These are phyloP conservation scores for Alloscopus bannaensis DNA, from an alignment of 2,888 invertebrate genomes.

Conservation along the genomic window DNA sequence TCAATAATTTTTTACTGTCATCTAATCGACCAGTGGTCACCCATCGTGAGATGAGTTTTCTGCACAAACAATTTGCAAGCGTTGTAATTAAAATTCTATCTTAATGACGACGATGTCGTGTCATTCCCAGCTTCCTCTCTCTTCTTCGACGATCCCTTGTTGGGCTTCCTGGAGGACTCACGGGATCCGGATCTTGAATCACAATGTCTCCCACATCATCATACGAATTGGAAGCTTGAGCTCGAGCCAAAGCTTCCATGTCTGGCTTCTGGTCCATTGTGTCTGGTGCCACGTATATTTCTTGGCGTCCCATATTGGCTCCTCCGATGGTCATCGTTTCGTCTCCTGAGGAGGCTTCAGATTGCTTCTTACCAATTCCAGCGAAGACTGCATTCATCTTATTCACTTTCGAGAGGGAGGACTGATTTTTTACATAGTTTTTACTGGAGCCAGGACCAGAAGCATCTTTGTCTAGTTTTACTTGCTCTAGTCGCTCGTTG, in stretches of 20 bases:
- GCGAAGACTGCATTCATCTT: constrained; percentile 36
- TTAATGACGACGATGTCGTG: constrained; percentile 20
- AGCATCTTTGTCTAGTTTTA: too few species aligned
- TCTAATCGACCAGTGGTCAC: too few species aligned
- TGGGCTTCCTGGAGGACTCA: constrained; percentile 13
- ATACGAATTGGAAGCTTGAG: constrained; percentile 12
- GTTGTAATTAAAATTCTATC: too few species aligned
- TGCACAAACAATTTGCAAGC: too few species aligned
- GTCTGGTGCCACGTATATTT: constrained; percentile 39
- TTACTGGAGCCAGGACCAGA: too few species aligned
- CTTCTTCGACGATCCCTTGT: not conserved
- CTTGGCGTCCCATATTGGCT: constrained; percentile 32
- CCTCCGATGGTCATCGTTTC: constrained; percentile 43
- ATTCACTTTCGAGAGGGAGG: constrained; percentile 22
- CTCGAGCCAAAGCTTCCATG: not conserved
- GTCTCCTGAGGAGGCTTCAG: constrained; percentile 37
- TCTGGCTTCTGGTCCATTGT: not conserved
- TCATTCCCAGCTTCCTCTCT: constrained; percentile 20
- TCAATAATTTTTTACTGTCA: too few species aligned
- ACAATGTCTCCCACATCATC: constrained; percentile 42
- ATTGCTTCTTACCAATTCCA: constrained; percentile 5
- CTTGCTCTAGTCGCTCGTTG: too few species aligned
- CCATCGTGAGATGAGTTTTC: too few species aligned
- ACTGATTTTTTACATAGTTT: too few species aligned
- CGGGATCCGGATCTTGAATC: constrained; percentile 4